Evolutionary conservation across 2,797 vertebrate species (phyloP), one percentile per base, ranked within the genome.

Genomic region (Coendou prehensilis): DNA sequence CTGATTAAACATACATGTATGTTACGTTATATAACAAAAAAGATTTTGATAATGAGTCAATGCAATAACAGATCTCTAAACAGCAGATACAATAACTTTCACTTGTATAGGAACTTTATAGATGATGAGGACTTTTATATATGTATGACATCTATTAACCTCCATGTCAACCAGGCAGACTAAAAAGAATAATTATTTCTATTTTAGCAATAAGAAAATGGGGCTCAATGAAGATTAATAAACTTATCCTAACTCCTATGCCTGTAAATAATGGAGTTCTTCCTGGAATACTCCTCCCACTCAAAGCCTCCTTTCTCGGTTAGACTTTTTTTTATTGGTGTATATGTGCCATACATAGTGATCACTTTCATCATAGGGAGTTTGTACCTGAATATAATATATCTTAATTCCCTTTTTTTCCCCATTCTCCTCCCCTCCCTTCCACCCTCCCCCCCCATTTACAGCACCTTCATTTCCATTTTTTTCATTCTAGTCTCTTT

Each of bases 181-280:
- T 50, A 88, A 15, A 73, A 10, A 88, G 37, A 94, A 75, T 47
- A 59, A 80, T 59, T 81, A n/a, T 88, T 73, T 80, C 45, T 20
- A 67, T 87, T 92, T 84, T 61, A 79, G 28, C 1, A 86, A 82
- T 78, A 26, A 88, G 10, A 82, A 93, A 93, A 64, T 30, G 47
- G 67, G 69, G 78, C 1, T 52, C 69, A 78, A 11, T 57, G n/a
- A 59, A 78, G n/a, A 78, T 78, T 80, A 57, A 76, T 80, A 88
- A 93, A 85, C 15, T 67, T 93, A 30, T 33, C 47, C 59, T 2
- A 95, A 82, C 8, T 88, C 67, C 22, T 6, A 47, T 76, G 15
- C 2, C 57, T 84, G 0, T 61, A 92, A 67, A 9, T 75, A 61
- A 80, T 23, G 76, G 22, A 59, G 33, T 64, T 76, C 47, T 54